These are phyloP conservation scores for Sus scrofa DNA, from an alignment of 2,113 vertebrate species.

Conservation along the genomic window T2T-Sscrofa CM000824.6:178889501-178890000, in stretches of 20 bases:
- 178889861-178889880: neutral
- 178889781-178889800: neutral
- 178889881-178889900: neutral
- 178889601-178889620: too few species aligned
- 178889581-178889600: too few species aligned
- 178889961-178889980: neutral
- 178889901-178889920: neutral
- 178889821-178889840: accelerated
- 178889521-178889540: too few species aligned
- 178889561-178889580: too few species aligned
- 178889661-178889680: neutral
- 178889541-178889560: too few species aligned
- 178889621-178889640: neutral
- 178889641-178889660: neutral
- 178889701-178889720: neutral
- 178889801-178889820: accelerated
- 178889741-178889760: neutral
- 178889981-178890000: constrained; percentile 16
- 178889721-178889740: neutral
- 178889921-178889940: neutral
- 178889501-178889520: too few species aligned
- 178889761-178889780: neutral
- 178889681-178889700: neutral
- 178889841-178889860: neutral
- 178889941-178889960: constrained; percentile 16